These are phyloP conservation scores for Penaeus indicus DNA, from an alignment of 1,140 invertebrate species.

Conservation along the genomic window DNA sequence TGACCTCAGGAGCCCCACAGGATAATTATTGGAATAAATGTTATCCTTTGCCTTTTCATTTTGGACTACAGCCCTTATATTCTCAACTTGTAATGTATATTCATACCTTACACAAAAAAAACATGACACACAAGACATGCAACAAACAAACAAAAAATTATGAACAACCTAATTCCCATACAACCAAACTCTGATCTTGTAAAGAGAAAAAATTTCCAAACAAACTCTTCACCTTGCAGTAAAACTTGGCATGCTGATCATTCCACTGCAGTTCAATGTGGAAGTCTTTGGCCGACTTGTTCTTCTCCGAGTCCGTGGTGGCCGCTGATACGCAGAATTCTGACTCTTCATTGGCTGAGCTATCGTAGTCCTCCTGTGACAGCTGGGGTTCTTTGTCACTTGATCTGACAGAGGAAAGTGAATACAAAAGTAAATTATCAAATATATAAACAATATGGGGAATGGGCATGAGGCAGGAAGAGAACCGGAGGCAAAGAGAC, in stretches of 20 bases:
- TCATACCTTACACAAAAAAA: too few species aligned
- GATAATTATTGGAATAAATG: too few species aligned
- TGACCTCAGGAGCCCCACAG: too few species aligned
- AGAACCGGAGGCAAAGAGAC: too few species aligned
- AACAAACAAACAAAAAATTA: too few species aligned
- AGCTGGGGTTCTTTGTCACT: constrained; percentile 28
- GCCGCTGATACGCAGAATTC: constrained; percentile 43
- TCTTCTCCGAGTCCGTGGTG: constrained; percentile 41
- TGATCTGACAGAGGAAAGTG: background rate
- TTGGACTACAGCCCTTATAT: too few species aligned
- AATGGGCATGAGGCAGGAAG: background rate
- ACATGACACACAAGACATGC: too few species aligned
- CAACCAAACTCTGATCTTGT: background rate
- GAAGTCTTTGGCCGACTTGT: constrained; percentile 45
- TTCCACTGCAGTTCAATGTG: constrained; percentile 85
- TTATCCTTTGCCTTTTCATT: too few species aligned
- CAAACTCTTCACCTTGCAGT: constrained; percentile 76
- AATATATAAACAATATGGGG: background rate
- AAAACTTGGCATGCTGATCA: constrained; percentile 82
- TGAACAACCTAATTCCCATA: too few species aligned
- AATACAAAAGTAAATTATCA: background rate
- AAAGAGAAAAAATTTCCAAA: background rate
- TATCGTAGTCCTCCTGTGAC: constrained; percentile 22
- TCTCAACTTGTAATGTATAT: too few species aligned
- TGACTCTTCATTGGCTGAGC: constrained; percentile 33